Conservation (phyloP, 1,140 invertebrate genomes). For the Drosophila hydei region DNA sequence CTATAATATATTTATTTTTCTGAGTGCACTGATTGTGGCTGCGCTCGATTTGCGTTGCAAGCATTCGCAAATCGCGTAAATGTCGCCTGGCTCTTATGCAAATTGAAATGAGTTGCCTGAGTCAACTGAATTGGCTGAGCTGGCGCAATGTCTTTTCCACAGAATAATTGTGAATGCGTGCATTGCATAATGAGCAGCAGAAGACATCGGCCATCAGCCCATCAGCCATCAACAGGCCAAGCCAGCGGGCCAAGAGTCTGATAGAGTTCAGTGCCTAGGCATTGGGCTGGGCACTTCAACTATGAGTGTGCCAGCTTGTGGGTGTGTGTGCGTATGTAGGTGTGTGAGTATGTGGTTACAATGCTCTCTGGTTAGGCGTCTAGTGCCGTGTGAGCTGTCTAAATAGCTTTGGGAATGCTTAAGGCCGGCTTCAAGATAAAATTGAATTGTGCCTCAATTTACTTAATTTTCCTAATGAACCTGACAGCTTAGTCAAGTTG, state of each 20-base stretch:
- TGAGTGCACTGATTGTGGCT: slow-evolving; percentile 29
- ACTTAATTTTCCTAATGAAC: neutral
- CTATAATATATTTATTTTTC: too few relatives aligned
- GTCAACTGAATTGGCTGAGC: slow-evolving; percentile 5
- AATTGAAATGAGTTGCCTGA: slow-evolving; percentile 73
- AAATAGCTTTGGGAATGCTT: slow-evolving; percentile 36
- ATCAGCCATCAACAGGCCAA: slow-evolving; percentile 28
- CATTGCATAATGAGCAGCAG: slow-evolving; percentile 67
- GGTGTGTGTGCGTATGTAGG: slow-evolving; percentile 7
- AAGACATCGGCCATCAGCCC: slow-evolving; percentile 17
- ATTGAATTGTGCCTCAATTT: neutral
- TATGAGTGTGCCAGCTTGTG: neutral
- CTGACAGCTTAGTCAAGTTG: neutral
- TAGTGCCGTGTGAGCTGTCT: slow-evolving; percentile 36
- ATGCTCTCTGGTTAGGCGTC: slow-evolving; percentile 20
- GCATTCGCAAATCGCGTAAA: slow-evolving; percentile 30
- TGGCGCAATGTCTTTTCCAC: slow-evolving; percentile 71
- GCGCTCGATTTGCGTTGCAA: slow-evolving; percentile 30
- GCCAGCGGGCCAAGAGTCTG: slow-evolving; percentile 21
- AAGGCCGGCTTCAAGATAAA: slow-evolving; percentile 16
- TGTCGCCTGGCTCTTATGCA: slow-evolving; percentile 68
- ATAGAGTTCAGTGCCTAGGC: slow-evolving; percentile 63
- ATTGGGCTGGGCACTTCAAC: slow-evolving; percentile 20
- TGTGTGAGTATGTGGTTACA: slow-evolving; percentile 8
- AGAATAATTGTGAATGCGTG: slow-evolving; percentile 79